Conservation (phyloP, 2,113 vertebrate species). For the Syngnathus scovelli region DNA sequence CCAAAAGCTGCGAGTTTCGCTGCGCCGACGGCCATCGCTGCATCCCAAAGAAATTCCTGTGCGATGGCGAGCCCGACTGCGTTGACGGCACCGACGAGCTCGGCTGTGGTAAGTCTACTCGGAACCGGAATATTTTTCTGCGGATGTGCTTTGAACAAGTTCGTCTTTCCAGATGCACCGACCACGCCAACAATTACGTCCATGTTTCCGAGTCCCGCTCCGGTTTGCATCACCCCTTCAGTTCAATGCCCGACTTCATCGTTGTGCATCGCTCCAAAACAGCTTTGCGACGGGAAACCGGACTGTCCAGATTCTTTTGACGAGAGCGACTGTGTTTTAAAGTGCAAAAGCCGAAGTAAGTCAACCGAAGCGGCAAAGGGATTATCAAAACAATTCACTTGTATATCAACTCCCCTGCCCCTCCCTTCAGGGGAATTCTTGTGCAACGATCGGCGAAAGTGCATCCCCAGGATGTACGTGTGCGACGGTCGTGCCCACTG, state of each 20-base stretch:
- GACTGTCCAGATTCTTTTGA: slow-evolving; percentile 83
- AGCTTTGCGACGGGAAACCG: slow-evolving; percentile 73
- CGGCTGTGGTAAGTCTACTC: slow-evolving; percentile 65
- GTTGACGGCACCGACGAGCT: slow-evolving; percentile 74
- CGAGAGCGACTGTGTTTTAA: slow-evolving; percentile 64
- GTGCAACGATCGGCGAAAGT: slow-evolving; percentile 68
- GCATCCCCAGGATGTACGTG: slow-evolving; percentile 53
- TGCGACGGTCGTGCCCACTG: slow-evolving; percentile 80
- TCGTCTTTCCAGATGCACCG: slow-evolving; percentile 1
- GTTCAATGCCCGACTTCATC: slow-evolving; percentile 67
- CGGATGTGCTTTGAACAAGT: neutral
- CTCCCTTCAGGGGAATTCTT: slow-evolving; percentile 65
- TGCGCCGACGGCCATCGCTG: slow-evolving; percentile 75
- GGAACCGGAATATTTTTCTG: no score
- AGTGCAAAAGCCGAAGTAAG: slow-evolving; percentile 71
- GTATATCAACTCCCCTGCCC: neutral
- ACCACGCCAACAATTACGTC: neutral
- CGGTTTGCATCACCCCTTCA: slow-evolving; percentile 64
- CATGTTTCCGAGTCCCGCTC: neutral
- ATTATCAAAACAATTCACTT: neutral
- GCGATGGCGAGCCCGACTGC: slow-evolving; percentile 82
- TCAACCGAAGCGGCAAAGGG: neutral
- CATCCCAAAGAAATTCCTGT: slow-evolving; percentile 77
- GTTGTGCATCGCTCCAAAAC: slow-evolving; percentile 67
- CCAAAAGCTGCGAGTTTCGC: slow-evolving; percentile 69